Evolutionary conservation across 2,888 invertebrate genomes (phyloP), one percentile per base, ranked within the genome.

Genomic region (Drosophila mimetica): DNA sequence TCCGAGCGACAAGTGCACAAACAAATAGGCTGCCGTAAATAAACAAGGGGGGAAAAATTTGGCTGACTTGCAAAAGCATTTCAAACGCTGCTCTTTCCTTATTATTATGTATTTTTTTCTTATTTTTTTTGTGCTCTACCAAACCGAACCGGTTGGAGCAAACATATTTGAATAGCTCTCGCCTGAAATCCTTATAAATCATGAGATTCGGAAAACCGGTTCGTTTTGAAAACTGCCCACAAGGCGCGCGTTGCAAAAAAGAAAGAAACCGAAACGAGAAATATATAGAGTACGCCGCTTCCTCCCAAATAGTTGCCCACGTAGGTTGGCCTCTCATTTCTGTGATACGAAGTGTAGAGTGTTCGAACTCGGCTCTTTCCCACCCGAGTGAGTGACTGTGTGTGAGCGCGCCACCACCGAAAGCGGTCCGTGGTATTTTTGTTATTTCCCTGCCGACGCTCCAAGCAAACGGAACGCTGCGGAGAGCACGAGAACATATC

Each of bases 401-500:
- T 22, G 66, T 39, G 37, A 20, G 52, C 48, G 50, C 57, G 2
- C 44, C 53, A 64, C 54, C 52, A 70, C 37, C 50, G 30, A 47
- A 28, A 37, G 41, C 72, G 39, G 42, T 13, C 60, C 47, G 69
- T 64, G 16, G 37, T 78, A 69, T 78, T 84, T 85, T 67, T 74
- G 63, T 83, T 76, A 86, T 79, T 85, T 50, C 52, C 42, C 61
- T 50, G 47, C 18, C 58, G 60, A 67, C 88, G 52, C 70, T 83
- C 71, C 52, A 54, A 47, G 53, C 67, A 72, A 71, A 20, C 84
- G 80, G 88, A 72, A 20, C 84, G 72, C 84, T 74, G 39, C 60
- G 25, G 14, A 25, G 25, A 28, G 30, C n/a, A n/a, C n/a, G n/a
- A n/a, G n/a, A n/a, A n/a, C n/a, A n/a, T n/a, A n/a, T n/a, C n/a